Base-by-base conservation (phyloP, 1,140 invertebrate genomes). In the Triops longicaudatus region DNA sequence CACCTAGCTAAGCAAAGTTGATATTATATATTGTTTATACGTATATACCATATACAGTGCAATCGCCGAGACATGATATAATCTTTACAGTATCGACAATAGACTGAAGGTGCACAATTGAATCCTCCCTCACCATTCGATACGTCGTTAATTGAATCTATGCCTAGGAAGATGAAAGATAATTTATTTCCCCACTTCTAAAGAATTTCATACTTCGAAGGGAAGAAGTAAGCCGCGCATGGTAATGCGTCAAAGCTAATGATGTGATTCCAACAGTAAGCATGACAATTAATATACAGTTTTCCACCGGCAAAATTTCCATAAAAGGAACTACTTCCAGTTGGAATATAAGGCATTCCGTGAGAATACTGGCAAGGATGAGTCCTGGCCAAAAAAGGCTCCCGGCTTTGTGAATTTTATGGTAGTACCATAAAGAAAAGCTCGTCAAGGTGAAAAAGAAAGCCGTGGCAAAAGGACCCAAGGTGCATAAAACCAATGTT, bases 261-360 rank as follows among this genome's bases (percentile, higher is more conserved):
- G 50, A 9, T 63, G 50, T 63, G 14, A 63, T 9, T 63, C 50
- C 50, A 22, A 63, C 50, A 10, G 50, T 6, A 17, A 63, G 50
- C 14, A 63, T 17, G 22, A 63, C 22, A 42, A 43, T 75, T 43
- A 43, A 26, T 27, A 75, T 41, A 75, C 26, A 75, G n/a, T 75
- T 75, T 42, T 75, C 74, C 14, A 75, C 26, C 17, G 74, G 14
- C 27, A 75, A 44, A 75, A 75, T 75, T 42, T 75, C 74, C 44
- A 75, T 43, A 44, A 43, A 75, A 26, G 74, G 74, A 28, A 75
- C 41, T 17, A 75, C 74, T 26, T 43, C 28, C 10, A 26, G 11
- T n/a, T 75, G 74, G 22, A 75, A 75, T 17, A 75, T 44, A 42
- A 75, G 12, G 44, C 37, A 28, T 17, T 43, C 74, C n/a, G 44